phyloP scores from a whole-genome alignment of 1,140 invertebrate genomes.

The Drosophila grimshawi region DNA sequence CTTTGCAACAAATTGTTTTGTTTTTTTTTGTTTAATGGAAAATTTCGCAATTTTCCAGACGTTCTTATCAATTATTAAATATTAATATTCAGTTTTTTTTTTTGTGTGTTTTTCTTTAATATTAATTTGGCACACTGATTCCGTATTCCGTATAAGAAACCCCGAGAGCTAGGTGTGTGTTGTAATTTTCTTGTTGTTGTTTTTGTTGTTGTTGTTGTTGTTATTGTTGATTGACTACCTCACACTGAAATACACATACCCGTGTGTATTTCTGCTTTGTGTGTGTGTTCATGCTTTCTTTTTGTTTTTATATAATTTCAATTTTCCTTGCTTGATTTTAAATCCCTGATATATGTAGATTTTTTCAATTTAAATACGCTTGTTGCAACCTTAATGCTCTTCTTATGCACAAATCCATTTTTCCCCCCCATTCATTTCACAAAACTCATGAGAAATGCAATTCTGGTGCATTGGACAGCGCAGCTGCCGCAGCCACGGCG shows the following conservation, averaged over 20 bases:
- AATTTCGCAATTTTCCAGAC: constrained; percentile 44
- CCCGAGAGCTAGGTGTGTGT: constrained; percentile 77
- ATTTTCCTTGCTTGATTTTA: constrained; percentile 35
- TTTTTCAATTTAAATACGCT: constrained; percentile 59
- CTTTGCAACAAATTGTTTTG: constrained; percentile 79
- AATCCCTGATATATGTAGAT: constrained; percentile 69
- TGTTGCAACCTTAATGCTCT: constrained; percentile 49
- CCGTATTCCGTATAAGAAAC: constrained; percentile 69
- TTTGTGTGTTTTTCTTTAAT: constrained; percentile 47
- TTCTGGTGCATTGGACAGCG: constrained; percentile 60
- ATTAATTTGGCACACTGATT: constrained; percentile 83
- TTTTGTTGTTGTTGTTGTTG: constrained; percentile 16
- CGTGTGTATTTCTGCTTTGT: constrained; percentile 10
- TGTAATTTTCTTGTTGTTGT: constrained; percentile 24
- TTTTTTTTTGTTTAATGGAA: constrained; percentile 50
- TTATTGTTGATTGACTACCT: constrained; percentile 3
- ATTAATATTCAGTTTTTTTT: constrained; percentile 35
- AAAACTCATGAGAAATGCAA: constrained; percentile 71
- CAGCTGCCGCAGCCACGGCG: constrained; percentile 60
- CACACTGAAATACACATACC: not conserved
- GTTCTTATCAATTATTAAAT: constrained; percentile 60
- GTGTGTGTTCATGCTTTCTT: constrained; percentile 29
- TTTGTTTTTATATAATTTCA: constrained; percentile 39
- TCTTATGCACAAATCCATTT: constrained; percentile 28
- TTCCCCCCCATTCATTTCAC: not conserved